phyloP scores from a whole-genome alignment of 2,113 vertebrate genomes.

The Porphyrio hochstetteri region DNA sequence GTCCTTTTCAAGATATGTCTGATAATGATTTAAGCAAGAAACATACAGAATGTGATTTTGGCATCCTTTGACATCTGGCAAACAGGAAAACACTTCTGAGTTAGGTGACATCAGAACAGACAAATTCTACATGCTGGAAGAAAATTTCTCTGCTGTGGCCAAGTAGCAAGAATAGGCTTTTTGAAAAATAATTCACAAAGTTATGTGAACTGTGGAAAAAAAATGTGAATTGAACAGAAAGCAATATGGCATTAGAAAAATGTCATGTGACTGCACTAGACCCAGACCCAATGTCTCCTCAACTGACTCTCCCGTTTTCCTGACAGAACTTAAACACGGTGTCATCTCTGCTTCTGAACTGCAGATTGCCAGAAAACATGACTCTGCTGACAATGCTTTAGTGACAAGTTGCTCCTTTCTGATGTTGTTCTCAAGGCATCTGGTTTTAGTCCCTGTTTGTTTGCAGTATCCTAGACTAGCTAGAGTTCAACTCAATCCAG shows the following conservation, averaged over 20 bases:
- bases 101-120: neutral
- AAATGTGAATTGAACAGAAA: neutral
- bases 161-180: neutral
- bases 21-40: conserved; percentile 8
- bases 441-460: neutral
- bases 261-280: neutral
- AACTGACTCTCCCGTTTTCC: neutral
- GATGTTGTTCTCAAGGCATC: neutral
- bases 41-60: neutral
- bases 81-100: neutral
- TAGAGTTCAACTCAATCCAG: neutral
- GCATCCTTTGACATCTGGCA: neutral
- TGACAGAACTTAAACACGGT: neutral
- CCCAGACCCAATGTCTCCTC: neutral
- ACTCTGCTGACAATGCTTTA: neutral
- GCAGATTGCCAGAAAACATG: neutral
- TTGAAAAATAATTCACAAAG: neutral
- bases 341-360: neutral
- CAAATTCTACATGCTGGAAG: neutral
- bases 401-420: neutral
- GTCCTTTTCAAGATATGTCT: neutral
- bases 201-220: neutral
- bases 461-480: neutral
- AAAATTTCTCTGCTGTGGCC: neutral
- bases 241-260: neutral